Conservation (phyloP, 2,797 vertebrate genomes). For the Neosilurus mollespiculum region DNA sequence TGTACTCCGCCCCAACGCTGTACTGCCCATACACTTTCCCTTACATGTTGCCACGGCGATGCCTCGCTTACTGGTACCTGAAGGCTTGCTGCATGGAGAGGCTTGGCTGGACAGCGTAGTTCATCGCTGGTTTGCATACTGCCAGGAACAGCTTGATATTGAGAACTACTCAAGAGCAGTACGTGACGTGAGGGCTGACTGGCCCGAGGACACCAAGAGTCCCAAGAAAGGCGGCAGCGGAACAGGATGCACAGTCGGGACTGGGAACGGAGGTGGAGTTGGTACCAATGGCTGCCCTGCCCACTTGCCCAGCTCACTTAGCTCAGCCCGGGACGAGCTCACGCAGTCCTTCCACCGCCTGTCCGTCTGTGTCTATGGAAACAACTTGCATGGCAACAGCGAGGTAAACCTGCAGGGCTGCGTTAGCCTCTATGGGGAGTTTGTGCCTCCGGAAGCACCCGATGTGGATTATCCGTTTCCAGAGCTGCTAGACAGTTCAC, state of each 20-base stretch:
- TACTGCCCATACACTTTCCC: constrained; percentile 91
- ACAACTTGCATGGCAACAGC: constrained; percentile 94
- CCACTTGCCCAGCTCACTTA: constrained; percentile 89
- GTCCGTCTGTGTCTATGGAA: constrained; percentile 95
- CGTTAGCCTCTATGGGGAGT: constrained; percentile 85
- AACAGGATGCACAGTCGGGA: constrained; percentile 58
- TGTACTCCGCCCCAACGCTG: constrained; percentile 85
- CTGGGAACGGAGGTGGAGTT: constrained; percentile 65
- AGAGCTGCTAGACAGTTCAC: constrained; percentile 76
- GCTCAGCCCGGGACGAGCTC: constrained; percentile 91
- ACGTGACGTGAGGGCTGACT: constrained; percentile 89
- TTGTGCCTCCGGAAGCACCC: constrained; percentile 79
- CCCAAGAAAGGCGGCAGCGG: constrained; percentile 80
- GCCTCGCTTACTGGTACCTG: constrained; percentile 87
- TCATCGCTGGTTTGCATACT: constrained; percentile 91
- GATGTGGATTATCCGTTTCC: constrained; percentile 88
- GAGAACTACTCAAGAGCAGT: constrained; percentile 95
- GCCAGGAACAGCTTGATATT: constrained; percentile 96
- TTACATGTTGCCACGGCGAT: constrained; percentile 80
- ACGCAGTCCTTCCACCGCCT: constrained; percentile 97
- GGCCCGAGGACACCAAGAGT: constrained; percentile 92
- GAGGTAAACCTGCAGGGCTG: constrained; percentile 96
- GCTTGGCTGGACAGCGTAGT: constrained; percentile 88
- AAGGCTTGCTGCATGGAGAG: constrained; percentile 88
- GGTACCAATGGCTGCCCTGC: constrained; percentile 79